These are phyloP conservation scores for Vireo altiloquus DNA, from an alignment of 2,113 vertebrate species.

Conservation along the genomic window DNA sequence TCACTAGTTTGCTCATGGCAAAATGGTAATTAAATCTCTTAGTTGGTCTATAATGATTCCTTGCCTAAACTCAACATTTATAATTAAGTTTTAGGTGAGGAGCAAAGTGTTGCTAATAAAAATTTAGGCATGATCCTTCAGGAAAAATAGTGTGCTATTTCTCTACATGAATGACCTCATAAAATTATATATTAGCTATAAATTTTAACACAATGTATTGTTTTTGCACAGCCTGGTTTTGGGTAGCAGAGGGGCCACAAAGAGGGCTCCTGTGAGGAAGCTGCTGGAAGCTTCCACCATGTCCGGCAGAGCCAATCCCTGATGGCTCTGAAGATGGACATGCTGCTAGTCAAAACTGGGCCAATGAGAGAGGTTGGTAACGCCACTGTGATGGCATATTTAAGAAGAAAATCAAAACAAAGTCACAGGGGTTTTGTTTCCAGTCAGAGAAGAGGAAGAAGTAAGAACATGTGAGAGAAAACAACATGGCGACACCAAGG, in stretches of 20 bases:
- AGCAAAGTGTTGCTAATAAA: conserved; percentile 42
- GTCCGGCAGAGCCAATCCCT: background rate
- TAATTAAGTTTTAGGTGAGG: conserved; percentile 34
- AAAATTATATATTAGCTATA: background rate
- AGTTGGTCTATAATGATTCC: conserved; percentile 46
- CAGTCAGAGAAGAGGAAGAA: background rate
- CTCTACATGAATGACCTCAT: background rate
- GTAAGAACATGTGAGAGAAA: background rate
- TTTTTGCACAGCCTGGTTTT: background rate
- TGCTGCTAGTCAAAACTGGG: background rate
- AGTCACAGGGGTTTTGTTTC: background rate
- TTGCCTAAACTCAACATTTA: conserved; percentile 24
- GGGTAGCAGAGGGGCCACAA: background rate
- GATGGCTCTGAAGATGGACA: background rate
- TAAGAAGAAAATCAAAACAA: background rate
- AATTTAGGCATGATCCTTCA: conserved; percentile 38
- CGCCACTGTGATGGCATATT: background rate
- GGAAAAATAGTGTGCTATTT: background rate
- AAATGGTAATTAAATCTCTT: conserved; percentile 55
- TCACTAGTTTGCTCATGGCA: background rate
- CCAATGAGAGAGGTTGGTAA: too few relatives aligned
- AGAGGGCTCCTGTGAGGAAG: background rate
- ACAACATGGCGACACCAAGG: background rate
- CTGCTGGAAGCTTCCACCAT: background rate
- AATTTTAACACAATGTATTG: background rate